A percentile compares a stretch with the other conserved stretches of the same genome.
phyloP scores from a whole-genome alignment of 2,797 vertebrate species.

The Oreochromis mossambicus region DNA sequence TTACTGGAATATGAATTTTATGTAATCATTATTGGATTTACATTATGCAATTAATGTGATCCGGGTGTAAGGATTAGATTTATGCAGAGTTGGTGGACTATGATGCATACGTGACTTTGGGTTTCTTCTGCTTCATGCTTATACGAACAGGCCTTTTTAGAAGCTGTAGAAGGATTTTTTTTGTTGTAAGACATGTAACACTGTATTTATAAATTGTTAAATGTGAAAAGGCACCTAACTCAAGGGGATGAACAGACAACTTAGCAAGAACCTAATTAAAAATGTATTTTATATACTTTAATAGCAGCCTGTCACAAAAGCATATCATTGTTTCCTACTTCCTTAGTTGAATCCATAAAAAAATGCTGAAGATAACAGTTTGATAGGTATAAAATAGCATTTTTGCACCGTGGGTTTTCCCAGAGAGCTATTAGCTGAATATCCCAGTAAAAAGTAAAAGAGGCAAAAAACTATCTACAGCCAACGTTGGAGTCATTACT shows the following conservation, averaged over 20 bases:
- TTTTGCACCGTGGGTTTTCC: neutral
- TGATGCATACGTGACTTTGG: conserved; percentile 4
- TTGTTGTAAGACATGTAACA: neutral
- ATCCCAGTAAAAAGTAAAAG: neutral
- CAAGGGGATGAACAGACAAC: neutral
- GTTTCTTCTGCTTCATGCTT: neutral
- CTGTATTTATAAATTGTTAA: neutral
- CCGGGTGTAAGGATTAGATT: neutral
- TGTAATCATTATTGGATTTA: neutral
- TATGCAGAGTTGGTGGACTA: neutral
- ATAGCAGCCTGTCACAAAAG: neutral
- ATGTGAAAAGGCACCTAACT: neutral
- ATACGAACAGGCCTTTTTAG: neutral
- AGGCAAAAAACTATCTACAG: neutral
- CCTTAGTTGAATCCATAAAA: neutral
- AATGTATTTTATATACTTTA: neutral
- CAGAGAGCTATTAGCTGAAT: neutral
- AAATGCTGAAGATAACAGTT: neutral
- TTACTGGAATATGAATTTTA: neutral
- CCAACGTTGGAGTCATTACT: neutral
- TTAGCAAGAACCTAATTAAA: neutral
- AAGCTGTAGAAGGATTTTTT: neutral
- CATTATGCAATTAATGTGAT: neutral
- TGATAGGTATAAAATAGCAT: neutral
- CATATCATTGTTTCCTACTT: neutral